These are phyloP conservation scores for Platyscapa corneri DNA, from an alignment of 1,140 invertebrate species.

Conservation along the genomic window DNA sequence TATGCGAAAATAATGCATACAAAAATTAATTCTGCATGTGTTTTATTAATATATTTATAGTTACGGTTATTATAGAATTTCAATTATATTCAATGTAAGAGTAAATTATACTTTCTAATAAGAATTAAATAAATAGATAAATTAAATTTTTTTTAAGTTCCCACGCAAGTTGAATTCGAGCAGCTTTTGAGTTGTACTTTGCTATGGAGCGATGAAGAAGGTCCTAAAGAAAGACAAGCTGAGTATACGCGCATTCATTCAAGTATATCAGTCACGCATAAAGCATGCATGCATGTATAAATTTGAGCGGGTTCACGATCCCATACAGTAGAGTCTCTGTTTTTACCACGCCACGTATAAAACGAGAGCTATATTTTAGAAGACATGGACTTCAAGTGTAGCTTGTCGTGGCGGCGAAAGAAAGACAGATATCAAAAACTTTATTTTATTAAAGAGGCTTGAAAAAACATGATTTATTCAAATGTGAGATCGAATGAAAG, in stretches of 20 bases:
- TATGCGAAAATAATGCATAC: no score
- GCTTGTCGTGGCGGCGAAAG: neutral
- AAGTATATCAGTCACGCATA: neutral
- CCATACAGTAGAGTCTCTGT: neutral
- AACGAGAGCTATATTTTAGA: neutral
- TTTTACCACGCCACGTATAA: slow-evolving; percentile 12
- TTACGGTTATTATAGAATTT: neutral
- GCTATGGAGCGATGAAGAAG: neutral
- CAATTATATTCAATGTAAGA: neutral
- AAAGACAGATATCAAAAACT: neutral
- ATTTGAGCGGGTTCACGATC: neutral
- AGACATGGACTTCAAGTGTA: neutral
- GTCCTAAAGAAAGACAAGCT: neutral
- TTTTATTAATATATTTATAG: neutral
- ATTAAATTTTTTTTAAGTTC: neutral
- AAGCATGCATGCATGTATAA: neutral
- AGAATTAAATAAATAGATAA: neutral
- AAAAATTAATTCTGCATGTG: neutral
- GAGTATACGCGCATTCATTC: neutral
- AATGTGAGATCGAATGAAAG: neutral
- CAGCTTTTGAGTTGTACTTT: neutral
- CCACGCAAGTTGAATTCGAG: neutral
- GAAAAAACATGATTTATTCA: neutral
- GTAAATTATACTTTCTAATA: neutral
- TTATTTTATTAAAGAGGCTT: neutral